These are phyloP conservation scores for Leucoptera coffeella DNA, from an alignment of 2,888 invertebrate species.

Conservation along the genomic window DNA sequence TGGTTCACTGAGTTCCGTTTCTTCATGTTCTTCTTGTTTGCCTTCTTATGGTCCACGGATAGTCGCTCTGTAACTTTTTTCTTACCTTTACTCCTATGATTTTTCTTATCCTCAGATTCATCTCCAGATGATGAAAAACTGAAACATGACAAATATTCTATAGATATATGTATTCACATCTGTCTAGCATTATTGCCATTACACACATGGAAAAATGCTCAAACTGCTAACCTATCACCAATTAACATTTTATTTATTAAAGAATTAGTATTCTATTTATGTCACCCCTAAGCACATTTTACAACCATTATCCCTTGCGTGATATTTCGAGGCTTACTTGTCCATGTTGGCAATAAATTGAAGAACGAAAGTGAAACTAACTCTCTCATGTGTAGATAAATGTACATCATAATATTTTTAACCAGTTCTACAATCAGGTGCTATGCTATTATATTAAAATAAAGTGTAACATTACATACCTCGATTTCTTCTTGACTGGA, in stretches of 20 bases:
- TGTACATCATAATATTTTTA: no score
- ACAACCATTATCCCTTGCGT: no score
- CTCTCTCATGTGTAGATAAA: no score
- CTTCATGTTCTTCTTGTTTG: constrained; percentile 45
- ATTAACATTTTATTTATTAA: constrained; percentile 2
- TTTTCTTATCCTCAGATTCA: constrained; percentile 47
- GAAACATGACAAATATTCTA: constrained; percentile 11
- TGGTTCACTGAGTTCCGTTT: constrained; percentile 58
- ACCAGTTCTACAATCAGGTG: no score
- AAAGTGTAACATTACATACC: constrained; percentile 14
- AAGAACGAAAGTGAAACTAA: no score
- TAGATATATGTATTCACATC: no score
- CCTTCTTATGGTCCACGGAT: constrained; percentile 36
- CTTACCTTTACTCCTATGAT: constrained; percentile 22
- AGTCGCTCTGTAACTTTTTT: constrained; percentile 55
- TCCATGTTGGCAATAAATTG: no score
- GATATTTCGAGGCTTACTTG: no score
- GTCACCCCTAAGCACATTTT: not conserved
- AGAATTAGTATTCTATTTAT: not conserved
- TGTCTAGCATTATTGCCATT: no score
- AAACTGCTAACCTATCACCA: not conserved
- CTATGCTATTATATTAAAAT: no score
- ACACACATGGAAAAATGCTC: not conserved
- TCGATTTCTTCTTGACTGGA: constrained; percentile 42
- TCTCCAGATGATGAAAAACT: constrained; percentile 50